Evolutionary conservation across 2,113 vertebrate species (phyloP), one percentile per base, ranked within the genome.

Genomic region (Chionomys nivalis): DNA sequence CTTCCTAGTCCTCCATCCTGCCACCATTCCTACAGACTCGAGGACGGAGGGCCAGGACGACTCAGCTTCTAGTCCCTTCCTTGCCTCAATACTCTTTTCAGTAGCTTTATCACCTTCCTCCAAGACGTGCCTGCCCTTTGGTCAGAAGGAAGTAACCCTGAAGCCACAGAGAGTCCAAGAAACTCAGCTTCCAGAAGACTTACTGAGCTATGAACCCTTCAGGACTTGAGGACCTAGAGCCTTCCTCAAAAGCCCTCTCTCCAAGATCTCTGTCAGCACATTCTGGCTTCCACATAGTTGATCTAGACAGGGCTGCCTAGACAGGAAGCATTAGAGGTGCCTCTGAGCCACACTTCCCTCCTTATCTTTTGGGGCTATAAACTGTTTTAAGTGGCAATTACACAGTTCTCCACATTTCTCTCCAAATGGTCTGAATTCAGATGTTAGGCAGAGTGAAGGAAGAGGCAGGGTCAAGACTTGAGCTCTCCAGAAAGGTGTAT

Each of bases 171-270:
- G 98, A 99, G 97, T 98, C 98, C 92, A 98, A 10, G 95, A 98
- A 99, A 98, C 98, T 98, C 93, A 98, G 97, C 81, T 99, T 99
- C 97, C 98, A 98, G 97, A 98, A 98, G 82, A 98, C 97, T 99
- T 96, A 99, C 98, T 0, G 98, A 65, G 93, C 98, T 99, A 96
- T 98, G 98, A 96, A 98, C n/a, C 98, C 96, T 96, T 89, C 97
- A 97, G 94, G 36, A 87, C 81, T 76, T 98, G 39, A n/a, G 36
- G 52, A 39, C n/a, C 89, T 24, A 23, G 55, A 61, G 77, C 66
- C 58, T 93, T 55, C 61, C 33, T 58, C 17, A 77, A 78, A 55
- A 28, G 8, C 31, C 79, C 49, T 42, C 7, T 10, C 2, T 12
- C 26, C 75, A 68, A 8, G 1, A 65, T 68, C 96, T 73, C 93